Base-by-base conservation (phyloP, 2,797 vertebrate genomes). In the Ctenopoma kingsleyae region DNA sequence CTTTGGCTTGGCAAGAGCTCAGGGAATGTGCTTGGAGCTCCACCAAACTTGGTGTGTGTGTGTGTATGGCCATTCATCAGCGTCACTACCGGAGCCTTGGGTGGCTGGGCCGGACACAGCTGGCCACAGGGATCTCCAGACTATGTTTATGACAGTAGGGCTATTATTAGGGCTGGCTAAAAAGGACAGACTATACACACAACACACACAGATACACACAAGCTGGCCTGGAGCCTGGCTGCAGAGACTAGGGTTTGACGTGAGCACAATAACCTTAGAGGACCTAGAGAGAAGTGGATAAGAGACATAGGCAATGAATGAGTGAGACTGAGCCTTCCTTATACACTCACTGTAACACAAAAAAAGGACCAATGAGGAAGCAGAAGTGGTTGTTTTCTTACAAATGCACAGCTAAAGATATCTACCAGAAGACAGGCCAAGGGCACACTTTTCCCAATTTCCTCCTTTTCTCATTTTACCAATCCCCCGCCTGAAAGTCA, bases 121-220 rank as follows among this genome's bases (percentile, higher is more conserved):
- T 91, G 86, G 91, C 89, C 83, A 12, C 87, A 88, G 91, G 91
- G 91, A 90, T 89, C 88, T 91, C 87, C 86, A 89, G 85, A 87
- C 90, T 91, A 86, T 89, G 87, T 93, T 93, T 91, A 92, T 89
- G 85, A 91, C 86, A 87, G 88, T 85, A 79, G 84, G 76, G 77
- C 89, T 93, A 92, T 94, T 93, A 94, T 93, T 94, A 94, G 90
- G 84, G 78, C 74, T 80, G 71, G 73, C 82, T 72, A 74, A 78
- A 61, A 85, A 85, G 78, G 64, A 83, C 76, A 84, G 70, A 87
- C 79, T 86, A 85, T 61, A 83, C 75, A 84, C 65, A 56, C 67
- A 67, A 68, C 55, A 76, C n/a, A 74, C 32, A 74, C 12, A 71
- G 8, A 73, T 19, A 82, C 68, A 81, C 78, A 64, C 22, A 63